These are phyloP conservation scores for Acanthurus lineatus DNA, from an alignment of 2,797 vertebrate species.

Conservation along the genomic window DNA sequence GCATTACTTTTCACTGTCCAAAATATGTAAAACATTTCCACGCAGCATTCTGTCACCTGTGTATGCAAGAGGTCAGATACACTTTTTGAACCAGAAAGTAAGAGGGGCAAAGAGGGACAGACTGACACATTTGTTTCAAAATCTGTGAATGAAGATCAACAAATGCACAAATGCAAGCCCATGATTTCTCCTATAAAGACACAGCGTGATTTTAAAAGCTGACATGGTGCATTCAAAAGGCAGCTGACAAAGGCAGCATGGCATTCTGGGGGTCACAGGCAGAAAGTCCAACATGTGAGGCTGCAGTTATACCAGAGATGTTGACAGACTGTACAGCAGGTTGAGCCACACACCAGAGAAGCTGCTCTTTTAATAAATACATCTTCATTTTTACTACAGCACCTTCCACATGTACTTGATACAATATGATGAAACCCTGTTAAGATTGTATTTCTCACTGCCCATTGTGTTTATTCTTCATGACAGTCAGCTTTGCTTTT, in stretches of 20 bases:
- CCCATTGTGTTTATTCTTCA: not conserved
- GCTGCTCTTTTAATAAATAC: not conserved
- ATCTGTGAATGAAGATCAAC: not conserved
- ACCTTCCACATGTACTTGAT: not conserved
- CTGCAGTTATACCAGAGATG: not conserved
- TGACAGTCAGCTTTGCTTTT: too few species aligned
- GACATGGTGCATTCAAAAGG: constrained; percentile 21
- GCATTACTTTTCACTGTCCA: constrained; percentile 18
- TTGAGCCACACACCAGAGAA: not conserved
- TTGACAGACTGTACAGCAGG: constrained; percentile 6
- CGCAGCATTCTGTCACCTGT: constrained; percentile 15
- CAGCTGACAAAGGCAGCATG: constrained; percentile 32
- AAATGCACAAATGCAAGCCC: not conserved
- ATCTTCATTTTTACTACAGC: not conserved
- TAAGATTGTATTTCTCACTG: not conserved
- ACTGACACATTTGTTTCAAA: not conserved
- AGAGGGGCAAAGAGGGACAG: not conserved
- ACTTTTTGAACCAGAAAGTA: not conserved
- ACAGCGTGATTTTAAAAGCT: constrained; percentile 21
- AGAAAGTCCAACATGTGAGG: not conserved
- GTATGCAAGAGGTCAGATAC: constrained; percentile 25
- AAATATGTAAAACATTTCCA: constrained; percentile 26
- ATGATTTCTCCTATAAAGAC: constrained; percentile 20
- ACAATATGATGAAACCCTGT: not conserved
- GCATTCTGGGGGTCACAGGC: constrained; percentile 18